Evolutionary conservation across 2,113 vertebrate genomes (phyloP).

Genomic region (Cyprinodon brontotheroides): DNA sequence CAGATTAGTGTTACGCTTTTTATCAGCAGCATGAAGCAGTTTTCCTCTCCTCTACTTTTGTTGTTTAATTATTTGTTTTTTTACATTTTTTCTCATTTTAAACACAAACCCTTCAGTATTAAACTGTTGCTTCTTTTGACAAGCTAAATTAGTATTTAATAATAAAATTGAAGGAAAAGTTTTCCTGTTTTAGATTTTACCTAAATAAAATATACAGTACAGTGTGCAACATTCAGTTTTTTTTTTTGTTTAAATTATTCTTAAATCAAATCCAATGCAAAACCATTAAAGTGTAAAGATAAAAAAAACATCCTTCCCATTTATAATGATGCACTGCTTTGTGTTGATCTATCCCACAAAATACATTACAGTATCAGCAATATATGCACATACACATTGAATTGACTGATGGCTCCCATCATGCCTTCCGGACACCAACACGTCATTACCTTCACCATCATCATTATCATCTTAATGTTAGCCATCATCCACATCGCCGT

Average conservation of each 20-base stretch:
- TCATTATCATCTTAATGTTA: conserved; percentile 72
- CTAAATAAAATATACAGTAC: neutral
- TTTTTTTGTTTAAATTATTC: neutral
- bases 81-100: neutral
- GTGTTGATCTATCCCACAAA: neutral
- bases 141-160: neutral
- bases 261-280: neutral
- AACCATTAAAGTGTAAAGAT: too few species aligned
- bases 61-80: neutral
- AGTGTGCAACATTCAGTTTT: neutral
- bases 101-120: neutral
- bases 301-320: neutral
- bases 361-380: conserved; percentile 1
- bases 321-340: neutral
- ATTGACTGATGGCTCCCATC: conserved; percentile 63
- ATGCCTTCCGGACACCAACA: conserved; percentile 68
- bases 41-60: too few species aligned
- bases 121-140: too few species aligned
- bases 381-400: conserved; percentile 50
- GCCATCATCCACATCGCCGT: conserved; percentile 70
- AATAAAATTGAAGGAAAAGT: neutral
- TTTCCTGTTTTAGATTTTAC: neutral
- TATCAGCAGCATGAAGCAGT: neutral
- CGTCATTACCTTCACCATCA: conserved; percentile 73
- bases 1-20: neutral